A percentile compares a stretch with the other conserved stretches of the same genome.
Evolutionary conservation across 1,140 invertebrate genomes (phyloP).

Genomic region (Yoshiicerus persimilis): DNA sequence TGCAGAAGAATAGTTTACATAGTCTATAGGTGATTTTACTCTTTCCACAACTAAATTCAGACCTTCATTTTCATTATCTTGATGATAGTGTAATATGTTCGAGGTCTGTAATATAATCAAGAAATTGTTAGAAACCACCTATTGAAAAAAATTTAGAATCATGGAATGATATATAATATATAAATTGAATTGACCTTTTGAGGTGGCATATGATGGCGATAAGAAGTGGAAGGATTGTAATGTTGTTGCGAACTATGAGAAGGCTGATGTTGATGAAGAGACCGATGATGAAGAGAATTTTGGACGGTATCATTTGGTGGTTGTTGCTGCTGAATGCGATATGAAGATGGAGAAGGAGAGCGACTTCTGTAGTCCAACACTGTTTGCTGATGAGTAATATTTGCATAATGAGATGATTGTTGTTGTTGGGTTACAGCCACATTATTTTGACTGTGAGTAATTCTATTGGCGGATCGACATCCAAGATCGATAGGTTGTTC

Average conservation of each 20-base stretch:
- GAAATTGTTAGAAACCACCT: not conserved
- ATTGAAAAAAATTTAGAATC: not conserved
- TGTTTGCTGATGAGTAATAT: constrained; percentile 4
- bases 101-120: not conserved
- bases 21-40: constrained; percentile 36
- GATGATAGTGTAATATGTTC: not conserved
- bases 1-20: not conserved
- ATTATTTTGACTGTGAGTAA: not conserved
- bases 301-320: constrained; percentile 24
- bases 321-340: constrained; percentile 23
- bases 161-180: not conserved
- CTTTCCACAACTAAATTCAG: constrained; percentile 45
- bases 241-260: not conserved
- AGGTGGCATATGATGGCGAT: constrained; percentile 30
- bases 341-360: constrained; percentile 36
- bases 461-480: constrained; percentile 24
- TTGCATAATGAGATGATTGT: constrained; percentile 1
- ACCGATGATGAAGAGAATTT: not conserved
- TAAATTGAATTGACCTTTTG: constrained; percentile 29
- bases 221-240: not conserved
- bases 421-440: constrained; percentile 22
- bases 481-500: constrained; percentile 47
- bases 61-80: constrained; percentile 36
- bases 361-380: constrained; percentile 38
- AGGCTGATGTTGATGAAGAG: constrained; percentile 10